Conservation (phyloP, 2,888 invertebrate species). For the Athalia circularis region DNA sequence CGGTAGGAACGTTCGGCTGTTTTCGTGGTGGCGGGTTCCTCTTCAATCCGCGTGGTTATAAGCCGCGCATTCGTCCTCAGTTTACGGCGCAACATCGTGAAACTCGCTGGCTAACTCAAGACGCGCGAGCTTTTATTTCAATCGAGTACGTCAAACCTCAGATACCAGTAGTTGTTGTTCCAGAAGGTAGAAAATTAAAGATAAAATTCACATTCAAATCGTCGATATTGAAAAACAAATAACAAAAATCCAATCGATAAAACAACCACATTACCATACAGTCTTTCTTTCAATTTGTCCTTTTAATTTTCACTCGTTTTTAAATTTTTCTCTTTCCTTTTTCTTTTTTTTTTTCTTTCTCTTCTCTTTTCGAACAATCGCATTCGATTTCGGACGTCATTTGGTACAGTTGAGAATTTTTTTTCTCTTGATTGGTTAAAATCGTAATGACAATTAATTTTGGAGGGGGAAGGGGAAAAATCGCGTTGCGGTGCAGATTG, state of each 20-base stretch:
- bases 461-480: no score
- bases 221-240: not conserved
- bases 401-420: no score
- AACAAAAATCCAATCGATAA: not conserved
- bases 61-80: slow-evolving; percentile 35
- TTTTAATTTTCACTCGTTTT: not conserved
- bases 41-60: slow-evolving; percentile 52
- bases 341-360: no score
- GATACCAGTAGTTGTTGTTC: not conserved
- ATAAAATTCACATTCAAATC: not conserved
- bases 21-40: slow-evolving; percentile 65
- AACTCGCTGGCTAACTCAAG: slow-evolving; percentile 10
- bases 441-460: no score
- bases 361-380: not conserved
- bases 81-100: slow-evolving; percentile 44
- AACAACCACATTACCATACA: not conserved
- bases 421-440: no score
- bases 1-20: slow-evolving; percentile 51
- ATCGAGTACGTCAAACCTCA: not conserved
- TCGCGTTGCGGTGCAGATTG: no score
- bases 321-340: not conserved
- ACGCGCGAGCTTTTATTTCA: slow-evolving; percentile 22
- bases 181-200: no score
- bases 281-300: not conserved
- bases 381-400: not conserved